Evolutionary conservation across 2,888 invertebrate species (phyloP), one percentile per base, ranked within the genome.

Genomic region (Lobophora halterata): DNA sequence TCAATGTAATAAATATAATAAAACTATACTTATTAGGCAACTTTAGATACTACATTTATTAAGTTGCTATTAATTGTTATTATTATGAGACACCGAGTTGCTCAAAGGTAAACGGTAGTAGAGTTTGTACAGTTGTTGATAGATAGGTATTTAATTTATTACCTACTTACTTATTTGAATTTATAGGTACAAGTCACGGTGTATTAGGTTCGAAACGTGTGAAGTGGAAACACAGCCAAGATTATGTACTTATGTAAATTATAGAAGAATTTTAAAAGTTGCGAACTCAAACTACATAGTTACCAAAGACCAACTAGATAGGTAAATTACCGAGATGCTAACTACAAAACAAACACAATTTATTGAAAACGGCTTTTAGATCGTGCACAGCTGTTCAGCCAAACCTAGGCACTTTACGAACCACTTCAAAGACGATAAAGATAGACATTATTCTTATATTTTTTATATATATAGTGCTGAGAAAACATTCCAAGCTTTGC

Each of bases 331-430:
- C 40, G 34, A 46, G 27, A 51, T 53, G 58, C 46, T 67, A 69
- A 69, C 47, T 40, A 40, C 44, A 46, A 46, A 38, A 49, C 55
- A 58, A 62, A 62, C 52, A 31, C 17, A 24, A 12, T 13, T 34
- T 7, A 29, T 34, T 30, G 38, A 34, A 30, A 6, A 11, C 17
- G 27, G 38, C 30, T 26, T 27, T 26, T 20, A 43, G 36, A 38
- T 37, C 16, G 41, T 49, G 37, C 43, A 27, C 43, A 45, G 21
- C 46, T 46, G 40, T 6, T 29, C 8, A 48, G 39, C 42, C 46
- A 16, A 28, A 36, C 48, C 58, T 54, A 70, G 73, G n/a, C n/a
- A n/a, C n/a, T 70, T 71, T 71, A 61, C 60, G 65, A 56, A 46
- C 44, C 43, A 58, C 62, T 65, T 61, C 52, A 60, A 55, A 52